These are phyloP conservation scores for Amphimallon solstitiale DNA, from an alignment of 2,888 invertebrate genomes.

Conservation along the genomic window DNA sequence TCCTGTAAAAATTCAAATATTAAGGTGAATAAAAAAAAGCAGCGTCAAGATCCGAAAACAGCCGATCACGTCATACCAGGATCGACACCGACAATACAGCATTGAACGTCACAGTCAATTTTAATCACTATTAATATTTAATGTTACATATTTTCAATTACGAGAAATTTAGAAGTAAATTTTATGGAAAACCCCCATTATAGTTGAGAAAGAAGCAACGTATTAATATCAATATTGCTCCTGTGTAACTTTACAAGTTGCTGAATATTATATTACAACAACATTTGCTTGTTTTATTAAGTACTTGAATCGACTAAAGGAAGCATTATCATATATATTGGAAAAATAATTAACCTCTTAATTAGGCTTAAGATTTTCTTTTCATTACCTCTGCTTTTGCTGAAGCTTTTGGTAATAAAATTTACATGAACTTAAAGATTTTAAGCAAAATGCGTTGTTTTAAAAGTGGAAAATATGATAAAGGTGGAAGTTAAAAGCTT, in stretches of 20 bases:
- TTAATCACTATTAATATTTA: not conserved
- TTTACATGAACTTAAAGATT: no score
- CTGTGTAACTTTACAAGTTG: not conserved
- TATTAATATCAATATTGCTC: not conserved
- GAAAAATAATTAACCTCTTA: not conserved
- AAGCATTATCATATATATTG: not conserved
- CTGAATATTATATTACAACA: not conserved
- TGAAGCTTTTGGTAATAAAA: no score
- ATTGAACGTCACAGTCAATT: not conserved
- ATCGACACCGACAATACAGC: not conserved
- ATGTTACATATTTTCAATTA: not conserved
- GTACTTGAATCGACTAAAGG: no score
- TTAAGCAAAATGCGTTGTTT: no score
- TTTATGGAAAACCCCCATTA: not conserved
- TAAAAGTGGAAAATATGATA: no score
- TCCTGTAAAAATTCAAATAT: no score
- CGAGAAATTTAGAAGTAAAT: not conserved
- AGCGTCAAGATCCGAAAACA: no score
- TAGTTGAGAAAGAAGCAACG: not conserved
- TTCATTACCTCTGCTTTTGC: no score
- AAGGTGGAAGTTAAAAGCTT: no score
- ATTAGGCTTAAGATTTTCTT: not conserved
- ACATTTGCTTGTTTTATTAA: not conserved
- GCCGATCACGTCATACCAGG: not conserved
- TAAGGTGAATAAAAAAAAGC: no score